phyloP scores from a whole-genome alignment of 2,797 vertebrate genomes.

The Macroramphosus scolopax region DNA sequence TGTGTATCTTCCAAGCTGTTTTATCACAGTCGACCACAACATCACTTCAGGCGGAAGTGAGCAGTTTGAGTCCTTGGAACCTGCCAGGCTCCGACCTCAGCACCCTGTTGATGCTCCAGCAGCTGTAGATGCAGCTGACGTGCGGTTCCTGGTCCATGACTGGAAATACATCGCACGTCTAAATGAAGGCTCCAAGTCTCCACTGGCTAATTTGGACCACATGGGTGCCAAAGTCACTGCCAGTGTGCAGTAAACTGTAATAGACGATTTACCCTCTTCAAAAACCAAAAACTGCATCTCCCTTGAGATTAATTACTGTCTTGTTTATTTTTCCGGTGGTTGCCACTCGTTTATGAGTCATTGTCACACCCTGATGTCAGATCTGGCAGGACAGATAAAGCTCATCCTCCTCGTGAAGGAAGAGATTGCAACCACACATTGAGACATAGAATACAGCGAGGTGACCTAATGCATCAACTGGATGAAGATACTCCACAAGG shows the following conservation, averaged over 20 bases:
- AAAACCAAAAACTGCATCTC: constrained; percentile 14
- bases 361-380: not conserved
- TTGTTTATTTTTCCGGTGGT: constrained; percentile 33
- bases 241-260: constrained; percentile 52
- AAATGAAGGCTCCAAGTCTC: constrained; percentile 58
- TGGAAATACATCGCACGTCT: too few relatives aligned
- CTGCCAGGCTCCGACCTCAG: too few relatives aligned
- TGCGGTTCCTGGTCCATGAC: constrained; percentile 52
- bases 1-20: too few relatives aligned
- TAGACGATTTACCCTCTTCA: constrained; percentile 1
- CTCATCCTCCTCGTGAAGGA: too few relatives aligned
- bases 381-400: not conserved
- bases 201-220: constrained; percentile 57
- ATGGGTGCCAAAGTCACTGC: constrained; percentile 42
- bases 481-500: too few relatives aligned
- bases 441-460: too few relatives aligned
- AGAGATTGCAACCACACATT: too few relatives aligned
- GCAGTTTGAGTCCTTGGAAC: too few relatives aligned
- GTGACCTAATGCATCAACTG: too few relatives aligned
- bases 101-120: constrained; percentile 29
- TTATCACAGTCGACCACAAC: too few relatives aligned
- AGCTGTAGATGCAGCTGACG: constrained; percentile 62
- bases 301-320: constrained; percentile 37
- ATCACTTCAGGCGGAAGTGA: too few relatives aligned
- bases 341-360: constrained; percentile 53